These are phyloP conservation scores for Sarcoramphus papa DNA, from an alignment of 2,797 vertebrate genomes.

Conservation along the genomic window DNA sequence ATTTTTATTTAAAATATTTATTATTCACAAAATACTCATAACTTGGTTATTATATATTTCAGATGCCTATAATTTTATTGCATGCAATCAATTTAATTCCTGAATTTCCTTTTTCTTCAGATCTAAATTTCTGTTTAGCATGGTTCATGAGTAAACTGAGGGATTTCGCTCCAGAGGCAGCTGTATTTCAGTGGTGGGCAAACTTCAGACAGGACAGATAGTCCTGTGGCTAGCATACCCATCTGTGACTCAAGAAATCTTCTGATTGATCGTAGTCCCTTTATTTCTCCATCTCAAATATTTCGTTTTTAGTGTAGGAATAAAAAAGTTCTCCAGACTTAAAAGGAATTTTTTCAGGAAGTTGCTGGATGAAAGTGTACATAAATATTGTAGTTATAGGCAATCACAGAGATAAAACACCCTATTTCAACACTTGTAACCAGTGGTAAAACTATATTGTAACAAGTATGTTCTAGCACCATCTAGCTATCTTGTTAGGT, in stretches of 20 bases:
- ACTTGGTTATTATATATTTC: neutral
- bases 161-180: neutral
- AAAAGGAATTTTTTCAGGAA: neutral
- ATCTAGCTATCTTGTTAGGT: constrained; percentile 49
- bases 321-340: neutral
- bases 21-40: neutral
- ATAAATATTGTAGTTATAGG: neutral
- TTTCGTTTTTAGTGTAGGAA: neutral
- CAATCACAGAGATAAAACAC: neutral
- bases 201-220: neutral
- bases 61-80: neutral
- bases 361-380: neutral
- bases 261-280: neutral
- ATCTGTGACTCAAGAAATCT: neutral
- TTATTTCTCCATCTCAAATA: neutral
- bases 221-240: neutral
- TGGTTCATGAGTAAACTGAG: neutral
- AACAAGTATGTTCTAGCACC: constrained; percentile 50
- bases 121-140: neutral
- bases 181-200: neutral
- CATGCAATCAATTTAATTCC: neutral
- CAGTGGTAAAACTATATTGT: neutral
- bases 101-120: neutral
- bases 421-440: neutral
- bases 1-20: neutral